These are phyloP conservation scores for Psilopogon haemacephalus DNA, from an alignment of 2,113 vertebrate species.

Conservation along the genomic window DNA sequence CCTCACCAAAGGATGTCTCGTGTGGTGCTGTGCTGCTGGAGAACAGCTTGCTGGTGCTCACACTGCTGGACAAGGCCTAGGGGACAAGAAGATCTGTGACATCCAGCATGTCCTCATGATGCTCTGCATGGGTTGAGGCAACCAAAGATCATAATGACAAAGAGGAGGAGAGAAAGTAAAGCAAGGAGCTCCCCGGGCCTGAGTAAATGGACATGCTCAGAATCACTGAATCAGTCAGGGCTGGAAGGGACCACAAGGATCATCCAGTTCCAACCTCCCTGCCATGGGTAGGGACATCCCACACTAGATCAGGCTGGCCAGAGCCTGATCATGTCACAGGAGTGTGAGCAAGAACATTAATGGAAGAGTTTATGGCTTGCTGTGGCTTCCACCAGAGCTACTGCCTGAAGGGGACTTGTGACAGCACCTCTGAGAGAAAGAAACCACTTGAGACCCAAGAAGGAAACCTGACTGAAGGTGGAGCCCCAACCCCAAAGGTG, in stretches of 20 bases:
- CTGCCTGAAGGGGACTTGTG: not conserved
- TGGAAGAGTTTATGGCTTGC: not conserved
- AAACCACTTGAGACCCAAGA: not conserved
- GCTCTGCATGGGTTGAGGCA: rapidly evolving
- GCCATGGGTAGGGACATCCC: no score
- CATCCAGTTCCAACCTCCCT: no score
- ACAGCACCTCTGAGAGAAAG: not conserved
- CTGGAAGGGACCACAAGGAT: no score
- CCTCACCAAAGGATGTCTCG: constrained; percentile 95
- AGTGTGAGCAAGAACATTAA: no score
- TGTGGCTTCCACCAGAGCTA: not conserved
- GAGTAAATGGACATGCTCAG: not conserved
- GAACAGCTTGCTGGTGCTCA: constrained; percentile 98
- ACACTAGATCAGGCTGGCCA: no score
- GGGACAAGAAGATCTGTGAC: not conserved
- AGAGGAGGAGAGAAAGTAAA: not conserved
- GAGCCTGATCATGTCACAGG: no score
- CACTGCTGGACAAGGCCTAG: constrained; percentile 94
- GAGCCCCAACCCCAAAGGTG: not conserved
- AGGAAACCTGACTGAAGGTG: not conserved
- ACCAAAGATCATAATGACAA: not conserved
- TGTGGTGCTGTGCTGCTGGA: constrained; percentile 97
- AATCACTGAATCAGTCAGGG: no score
- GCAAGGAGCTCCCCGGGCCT: not conserved
- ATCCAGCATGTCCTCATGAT: not conserved